Conservation (phyloP, 2,797 vertebrate genomes). For the Helostoma temminkii region DNA sequence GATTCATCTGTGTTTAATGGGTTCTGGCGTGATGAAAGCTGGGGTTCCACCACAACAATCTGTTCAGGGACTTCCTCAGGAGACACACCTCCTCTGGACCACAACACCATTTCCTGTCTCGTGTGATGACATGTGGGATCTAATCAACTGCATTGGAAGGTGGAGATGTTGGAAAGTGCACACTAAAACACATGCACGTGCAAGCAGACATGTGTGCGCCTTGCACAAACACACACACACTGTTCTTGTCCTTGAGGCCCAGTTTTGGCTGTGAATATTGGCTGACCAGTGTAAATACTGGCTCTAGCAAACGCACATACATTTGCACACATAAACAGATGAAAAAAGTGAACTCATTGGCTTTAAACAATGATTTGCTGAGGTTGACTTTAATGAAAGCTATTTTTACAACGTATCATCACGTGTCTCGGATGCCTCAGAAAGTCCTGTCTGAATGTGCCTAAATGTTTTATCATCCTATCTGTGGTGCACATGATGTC, state of each 20-base stretch:
- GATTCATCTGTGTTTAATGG: conserved; percentile 60
- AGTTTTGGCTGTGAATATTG: conserved; percentile 49
- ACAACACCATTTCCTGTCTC: conserved; percentile 73
- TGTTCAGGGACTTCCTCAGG: conserved; percentile 66
- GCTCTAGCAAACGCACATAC: conserved; percentile 23
- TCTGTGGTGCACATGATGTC: conserved; percentile 41
- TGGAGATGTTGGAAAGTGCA: conserved; percentile 53
- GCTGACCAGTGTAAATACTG: conserved; percentile 35
- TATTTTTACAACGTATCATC: conserved; percentile 32
- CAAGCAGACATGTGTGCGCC: conserved; percentile 50
- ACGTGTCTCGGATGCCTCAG: conserved; percentile 34
- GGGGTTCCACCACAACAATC: conserved; percentile 58
- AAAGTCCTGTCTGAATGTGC: conserved; percentile 25
- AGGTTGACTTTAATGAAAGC: conserved; percentile 47
- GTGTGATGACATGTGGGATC: conserved; percentile 76
- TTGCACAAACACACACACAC: conserved; percentile 40
- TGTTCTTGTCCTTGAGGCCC: conserved; percentile 50
- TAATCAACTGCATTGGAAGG: conserved; percentile 49
- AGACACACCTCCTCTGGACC: conserved; percentile 66
- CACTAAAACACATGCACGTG: conserved; percentile 42
- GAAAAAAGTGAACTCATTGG: conserved; percentile 24
- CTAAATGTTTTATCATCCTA: conserved; percentile 28
- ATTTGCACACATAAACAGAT: conserved; percentile 25
- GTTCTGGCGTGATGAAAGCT: conserved; percentile 32
- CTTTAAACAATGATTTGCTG: conserved; percentile 52